Evolutionary conservation across 2,113 vertebrate genomes (phyloP).

Genomic region (Cromileptes altivelis): DNA sequence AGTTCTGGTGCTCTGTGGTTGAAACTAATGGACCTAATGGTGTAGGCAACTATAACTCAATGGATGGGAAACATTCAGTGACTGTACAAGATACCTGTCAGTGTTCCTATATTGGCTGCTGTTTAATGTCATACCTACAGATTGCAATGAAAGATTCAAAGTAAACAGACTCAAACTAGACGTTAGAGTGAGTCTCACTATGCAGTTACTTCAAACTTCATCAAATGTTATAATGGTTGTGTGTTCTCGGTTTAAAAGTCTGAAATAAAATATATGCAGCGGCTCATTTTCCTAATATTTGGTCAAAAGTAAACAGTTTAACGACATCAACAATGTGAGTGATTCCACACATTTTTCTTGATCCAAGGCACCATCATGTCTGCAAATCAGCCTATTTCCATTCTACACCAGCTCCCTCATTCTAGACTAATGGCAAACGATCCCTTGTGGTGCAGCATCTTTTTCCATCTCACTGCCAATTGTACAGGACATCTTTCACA

Average conservation of each 20-base stretch:
- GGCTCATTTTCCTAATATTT: constrained; percentile 35
- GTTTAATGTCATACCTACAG: background rate
- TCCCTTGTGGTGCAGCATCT: constrained; percentile 75
- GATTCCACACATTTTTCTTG: constrained; percentile 43
- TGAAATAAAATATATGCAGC: constrained; percentile 24
- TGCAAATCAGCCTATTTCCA: constrained; percentile 74
- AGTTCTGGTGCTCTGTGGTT: background rate
- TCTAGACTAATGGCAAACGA: constrained; percentile 71
- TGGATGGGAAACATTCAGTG: background rate
- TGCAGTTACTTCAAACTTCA: background rate
- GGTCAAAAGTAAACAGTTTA: constrained; percentile 18
- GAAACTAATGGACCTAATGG: constrained; percentile 2
- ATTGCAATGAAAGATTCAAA: background rate
- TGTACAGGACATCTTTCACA: constrained; percentile 75
- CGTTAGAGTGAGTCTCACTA: constrained; percentile 9
- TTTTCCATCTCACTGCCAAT: constrained; percentile 78
- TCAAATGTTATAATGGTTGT: background rate
- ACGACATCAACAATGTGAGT: constrained; percentile 32
- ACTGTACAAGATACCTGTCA: background rate
- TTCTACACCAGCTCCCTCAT: constrained; percentile 69
- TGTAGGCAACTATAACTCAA: background rate
- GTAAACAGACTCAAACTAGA: background rate
- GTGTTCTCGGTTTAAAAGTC: constrained; percentile 1
- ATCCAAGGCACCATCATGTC: constrained; percentile 48
- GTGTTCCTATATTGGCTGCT: background rate